Evolutionary conservation across 2,797 vertebrate genomes (phyloP).

Genomic region (Cynodonichthys magdalenae): DNA sequence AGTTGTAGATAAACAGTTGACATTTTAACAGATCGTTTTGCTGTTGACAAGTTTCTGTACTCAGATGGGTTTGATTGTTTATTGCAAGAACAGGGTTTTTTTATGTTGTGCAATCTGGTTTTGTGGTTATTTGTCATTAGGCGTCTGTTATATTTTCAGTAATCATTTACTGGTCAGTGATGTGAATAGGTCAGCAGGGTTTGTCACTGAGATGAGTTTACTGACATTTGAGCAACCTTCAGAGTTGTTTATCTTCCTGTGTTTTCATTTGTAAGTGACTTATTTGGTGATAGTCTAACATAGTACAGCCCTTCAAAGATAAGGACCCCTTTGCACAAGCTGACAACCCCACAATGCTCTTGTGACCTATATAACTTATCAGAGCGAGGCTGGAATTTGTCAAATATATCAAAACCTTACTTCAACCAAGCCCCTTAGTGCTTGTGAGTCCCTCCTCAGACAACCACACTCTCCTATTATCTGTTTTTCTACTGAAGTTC

Average conservation of each 20-base stretch:
- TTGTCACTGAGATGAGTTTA: constrained; percentile 2
- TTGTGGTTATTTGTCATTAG: constrained; percentile 1
- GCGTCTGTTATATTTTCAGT: constrained; percentile 6
- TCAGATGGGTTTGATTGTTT: constrained; percentile 17
- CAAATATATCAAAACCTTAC: too few relatives aligned
- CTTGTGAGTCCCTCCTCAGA: too few relatives aligned
- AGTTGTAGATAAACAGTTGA: background rate
- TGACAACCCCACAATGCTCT: too few relatives aligned
- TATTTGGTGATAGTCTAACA: constrained; percentile 12
- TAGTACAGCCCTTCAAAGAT: constrained; percentile 6
- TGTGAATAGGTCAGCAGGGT: background rate
- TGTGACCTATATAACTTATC: constrained; percentile 7
- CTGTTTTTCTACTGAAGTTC: too few relatives aligned
- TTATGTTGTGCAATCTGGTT: background rate
- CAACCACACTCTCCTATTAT: too few relatives aligned
- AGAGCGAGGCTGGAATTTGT: too few relatives aligned
- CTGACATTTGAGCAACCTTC: constrained; percentile 6
- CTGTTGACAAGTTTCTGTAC: constrained; percentile 11
- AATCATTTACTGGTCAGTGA: background rate
- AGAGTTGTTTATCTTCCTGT: background rate
- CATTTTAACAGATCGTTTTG: background rate
- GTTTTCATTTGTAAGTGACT: constrained; percentile 8
- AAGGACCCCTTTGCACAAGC: constrained; percentile 1
- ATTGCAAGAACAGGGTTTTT: constrained; percentile 5
- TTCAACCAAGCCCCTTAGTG: too few relatives aligned